These are phyloP conservation scores for Odontamblyopus lacepedii DNA, from an alignment of 2,797 vertebrate species.

Conservation along the genomic window DNA sequence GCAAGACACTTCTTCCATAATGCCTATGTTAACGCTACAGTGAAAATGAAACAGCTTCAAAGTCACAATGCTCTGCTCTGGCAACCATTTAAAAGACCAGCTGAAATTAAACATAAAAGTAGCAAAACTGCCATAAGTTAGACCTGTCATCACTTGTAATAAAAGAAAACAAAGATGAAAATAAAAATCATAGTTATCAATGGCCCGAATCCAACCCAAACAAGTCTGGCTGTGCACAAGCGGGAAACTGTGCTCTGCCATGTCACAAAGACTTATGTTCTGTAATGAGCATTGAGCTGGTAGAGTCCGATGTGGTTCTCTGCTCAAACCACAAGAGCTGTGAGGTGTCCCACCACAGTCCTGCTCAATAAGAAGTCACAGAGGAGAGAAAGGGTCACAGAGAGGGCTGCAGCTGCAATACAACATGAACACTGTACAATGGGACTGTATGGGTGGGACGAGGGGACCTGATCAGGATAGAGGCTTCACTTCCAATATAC, in stretches of 20 bases:
- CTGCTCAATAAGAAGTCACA: constrained; percentile 52
- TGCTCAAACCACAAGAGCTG: constrained; percentile 40
- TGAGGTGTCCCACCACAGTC: constrained; percentile 48
- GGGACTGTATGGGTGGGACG: constrained; percentile 56
- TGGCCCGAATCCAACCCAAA: constrained; percentile 32
- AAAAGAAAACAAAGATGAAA: constrained; percentile 19
- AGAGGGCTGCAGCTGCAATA: constrained; percentile 75
- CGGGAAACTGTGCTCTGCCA: constrained; percentile 22
- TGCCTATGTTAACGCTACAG: not conserved
- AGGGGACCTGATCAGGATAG: constrained; percentile 46
- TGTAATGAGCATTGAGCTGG: constrained; percentile 47
- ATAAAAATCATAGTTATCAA: constrained; percentile 21
- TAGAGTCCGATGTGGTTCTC: constrained; percentile 38
- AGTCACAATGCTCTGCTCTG: not conserved
- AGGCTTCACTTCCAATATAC: constrained; percentile 48
- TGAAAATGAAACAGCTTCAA: not conserved
- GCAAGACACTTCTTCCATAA: not conserved
- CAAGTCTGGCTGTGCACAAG: constrained; percentile 9
- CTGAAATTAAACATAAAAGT: constrained; percentile 4
- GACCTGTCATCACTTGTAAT: constrained; percentile 13
- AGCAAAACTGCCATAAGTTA: constrained; percentile 10
- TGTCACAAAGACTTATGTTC: constrained; percentile 43
- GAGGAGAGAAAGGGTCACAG: constrained; percentile 66
- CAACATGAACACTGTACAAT: constrained; percentile 61
- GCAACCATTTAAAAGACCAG: not conserved